Base-by-base conservation (phyloP, 2,797 vertebrate genomes). In the Lacerta bilineata region DNA sequence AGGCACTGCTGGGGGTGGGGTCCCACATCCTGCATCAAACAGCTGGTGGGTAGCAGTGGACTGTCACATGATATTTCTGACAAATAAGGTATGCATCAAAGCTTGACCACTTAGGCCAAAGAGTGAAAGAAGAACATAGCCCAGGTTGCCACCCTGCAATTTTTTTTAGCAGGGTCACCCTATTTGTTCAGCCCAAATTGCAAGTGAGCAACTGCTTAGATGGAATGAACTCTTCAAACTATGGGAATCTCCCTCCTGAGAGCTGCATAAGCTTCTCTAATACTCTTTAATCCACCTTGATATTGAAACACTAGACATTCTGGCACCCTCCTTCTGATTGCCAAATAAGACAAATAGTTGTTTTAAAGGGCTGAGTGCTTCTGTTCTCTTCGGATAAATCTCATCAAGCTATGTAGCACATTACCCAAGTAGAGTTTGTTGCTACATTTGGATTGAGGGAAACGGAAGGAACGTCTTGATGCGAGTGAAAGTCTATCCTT, bases 211-310 rank as follows among this genome's bases (percentile, higher is more conserved):
- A 93, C 91, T 92, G 92, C 46, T 94, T 2, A 83, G 87, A 74
- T 72, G 82, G 86, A 93, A 85, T 92, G 80, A 95, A 90, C 93
- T 91, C 76, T 23, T 87, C 80, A 90, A 87, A 90, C 89, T 90
- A 91, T 71, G 88, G 86, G 91, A 95, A 86, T 83, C 74, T 90
- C 71, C 55, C 46, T 82, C 84, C 87, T 86, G 79, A 89, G 74
- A 83, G 64, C 80, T 50, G 39, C 64, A 59, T 90, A 87, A 90
- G 64, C 85, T 87, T 90, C 39, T 33, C 46, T 87, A 90, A 90
- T 90, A 91, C 94, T 90, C 90, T 93, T 91, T 95, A 96, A 95
- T 95, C 94, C 95, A 95, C 90, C 91, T 95, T 89, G 92, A 94
- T 93, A 93, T 83, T 36, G 92, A 93, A 90, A 90, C 76, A 88